Percentiles rank a stretch among this genome's conserved stretches.
These are phyloP conservation scores for Mystacides longicornis DNA, from an alignment of 2,888 invertebrate genomes.

Conservation along the genomic window DNA sequence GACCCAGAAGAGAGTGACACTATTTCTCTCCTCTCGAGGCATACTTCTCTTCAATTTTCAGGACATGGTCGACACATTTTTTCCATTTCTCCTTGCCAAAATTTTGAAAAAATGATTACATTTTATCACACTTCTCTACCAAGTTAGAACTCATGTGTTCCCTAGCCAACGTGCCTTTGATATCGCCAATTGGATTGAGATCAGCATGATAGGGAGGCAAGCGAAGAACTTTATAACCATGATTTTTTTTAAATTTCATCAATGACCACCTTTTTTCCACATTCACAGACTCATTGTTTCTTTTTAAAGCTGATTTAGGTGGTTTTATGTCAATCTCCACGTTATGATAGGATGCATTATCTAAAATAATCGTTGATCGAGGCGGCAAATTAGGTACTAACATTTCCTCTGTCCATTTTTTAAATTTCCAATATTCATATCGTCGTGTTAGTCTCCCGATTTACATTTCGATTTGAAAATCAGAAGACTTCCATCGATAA, in stretches of 20 bases:
- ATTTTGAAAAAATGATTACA: neutral
- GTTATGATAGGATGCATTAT: conserved; percentile 4
- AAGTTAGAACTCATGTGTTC: neutral
- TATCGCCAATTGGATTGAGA: neutral
- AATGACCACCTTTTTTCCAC: neutral
- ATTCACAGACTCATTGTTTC: neutral
- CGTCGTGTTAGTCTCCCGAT: neutral
- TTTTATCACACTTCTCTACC: neutral
- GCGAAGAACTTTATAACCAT: neutral
- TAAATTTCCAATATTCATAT: neutral
- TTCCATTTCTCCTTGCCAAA: neutral
- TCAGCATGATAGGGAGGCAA: neutral
- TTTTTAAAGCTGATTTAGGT: neutral
- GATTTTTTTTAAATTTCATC: neutral
- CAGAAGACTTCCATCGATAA: neutral
- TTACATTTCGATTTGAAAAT: neutral
- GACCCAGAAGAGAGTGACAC: no score
- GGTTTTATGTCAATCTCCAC: conserved; percentile 1
- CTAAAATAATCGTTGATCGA: neutral
- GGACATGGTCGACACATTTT: neutral
- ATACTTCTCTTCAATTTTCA: conserved; percentile 3
- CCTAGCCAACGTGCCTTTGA: neutral
- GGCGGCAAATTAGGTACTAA: conserved; percentile 3
- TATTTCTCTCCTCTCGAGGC: no score
- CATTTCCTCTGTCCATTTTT: neutral